Evolutionary conservation across 2,797 vertebrate genomes (phyloP).

Genomic region (Scolopax rusticola): DNA sequence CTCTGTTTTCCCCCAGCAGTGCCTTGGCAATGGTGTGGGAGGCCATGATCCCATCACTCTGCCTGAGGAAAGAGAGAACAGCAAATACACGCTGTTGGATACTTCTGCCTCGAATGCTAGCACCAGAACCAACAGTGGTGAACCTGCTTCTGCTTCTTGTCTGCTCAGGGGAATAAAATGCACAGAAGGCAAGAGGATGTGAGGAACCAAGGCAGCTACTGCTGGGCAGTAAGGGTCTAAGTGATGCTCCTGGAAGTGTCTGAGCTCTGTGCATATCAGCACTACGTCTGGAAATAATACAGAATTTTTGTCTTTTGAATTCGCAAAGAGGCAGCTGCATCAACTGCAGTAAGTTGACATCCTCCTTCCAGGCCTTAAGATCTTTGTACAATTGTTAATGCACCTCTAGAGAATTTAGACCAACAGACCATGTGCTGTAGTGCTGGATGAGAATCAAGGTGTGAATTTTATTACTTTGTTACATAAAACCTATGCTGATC

Average conservation of each 20-base stretch:
- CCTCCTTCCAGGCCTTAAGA: background rate
- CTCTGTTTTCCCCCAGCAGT: background rate
- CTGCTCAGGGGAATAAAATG: background rate
- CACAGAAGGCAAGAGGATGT: background rate
- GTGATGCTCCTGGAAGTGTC: background rate
- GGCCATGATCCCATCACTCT: background rate
- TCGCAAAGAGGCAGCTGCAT: background rate
- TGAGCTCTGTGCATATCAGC: background rate
- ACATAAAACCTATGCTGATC: background rate
- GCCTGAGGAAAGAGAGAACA: background rate
- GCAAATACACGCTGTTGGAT: background rate
- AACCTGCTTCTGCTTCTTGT: conserved; percentile 53
- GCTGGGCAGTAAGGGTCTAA: background rate
- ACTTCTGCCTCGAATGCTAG: background rate
- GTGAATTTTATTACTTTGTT: background rate
- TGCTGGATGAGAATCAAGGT: background rate
- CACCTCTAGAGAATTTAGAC: background rate
- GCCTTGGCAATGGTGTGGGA: background rate
- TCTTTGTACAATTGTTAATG: background rate
- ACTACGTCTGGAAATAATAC: background rate
- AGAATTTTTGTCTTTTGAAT: background rate
- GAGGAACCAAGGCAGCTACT: background rate
- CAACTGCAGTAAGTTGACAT: background rate
- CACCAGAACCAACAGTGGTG: conserved; percentile 5
- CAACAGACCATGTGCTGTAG: background rate